Conservation (phyloP, 2,113 vertebrate genomes). For the Dinomys branickii region DNA sequence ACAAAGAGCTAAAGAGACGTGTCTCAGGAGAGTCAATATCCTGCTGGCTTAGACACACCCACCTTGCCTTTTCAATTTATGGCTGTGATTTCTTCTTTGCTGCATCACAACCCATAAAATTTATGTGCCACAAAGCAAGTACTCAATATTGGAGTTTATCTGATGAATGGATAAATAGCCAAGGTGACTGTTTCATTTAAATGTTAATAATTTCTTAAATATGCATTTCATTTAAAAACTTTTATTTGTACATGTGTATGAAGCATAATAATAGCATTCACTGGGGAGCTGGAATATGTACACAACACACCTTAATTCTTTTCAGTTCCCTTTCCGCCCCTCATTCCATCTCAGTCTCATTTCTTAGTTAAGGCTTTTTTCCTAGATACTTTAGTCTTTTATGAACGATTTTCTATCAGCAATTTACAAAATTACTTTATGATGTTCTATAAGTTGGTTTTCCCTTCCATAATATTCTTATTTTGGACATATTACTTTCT, state of each 20-base stretch:
- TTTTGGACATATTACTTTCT: neutral
- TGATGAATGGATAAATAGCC: neutral
- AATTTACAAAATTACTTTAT: neutral
- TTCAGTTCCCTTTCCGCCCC: neutral
- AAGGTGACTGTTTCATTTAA: neutral
- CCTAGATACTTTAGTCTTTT: neutral
- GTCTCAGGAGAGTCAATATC: neutral
- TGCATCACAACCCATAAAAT: neutral
- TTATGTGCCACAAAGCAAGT: neutral
- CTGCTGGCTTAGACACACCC: accelerated
- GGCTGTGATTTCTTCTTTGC: neutral
- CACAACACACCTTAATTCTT: neutral
- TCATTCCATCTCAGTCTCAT: neutral
- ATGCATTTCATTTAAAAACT: neutral
- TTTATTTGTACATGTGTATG: neutral
- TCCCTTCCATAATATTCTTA: neutral
- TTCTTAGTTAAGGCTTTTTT: neutral
- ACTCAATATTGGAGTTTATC: neutral
- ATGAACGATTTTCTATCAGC: neutral
- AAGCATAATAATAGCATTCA: neutral
- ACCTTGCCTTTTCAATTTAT: neutral
- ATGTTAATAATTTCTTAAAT: neutral
- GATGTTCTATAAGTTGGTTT: neutral
- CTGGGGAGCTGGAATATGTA: neutral
- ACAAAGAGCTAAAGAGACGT: neutral